Base-by-base conservation (phyloP, 2,888 invertebrate species). In the Punctoribates punctum region DNA sequence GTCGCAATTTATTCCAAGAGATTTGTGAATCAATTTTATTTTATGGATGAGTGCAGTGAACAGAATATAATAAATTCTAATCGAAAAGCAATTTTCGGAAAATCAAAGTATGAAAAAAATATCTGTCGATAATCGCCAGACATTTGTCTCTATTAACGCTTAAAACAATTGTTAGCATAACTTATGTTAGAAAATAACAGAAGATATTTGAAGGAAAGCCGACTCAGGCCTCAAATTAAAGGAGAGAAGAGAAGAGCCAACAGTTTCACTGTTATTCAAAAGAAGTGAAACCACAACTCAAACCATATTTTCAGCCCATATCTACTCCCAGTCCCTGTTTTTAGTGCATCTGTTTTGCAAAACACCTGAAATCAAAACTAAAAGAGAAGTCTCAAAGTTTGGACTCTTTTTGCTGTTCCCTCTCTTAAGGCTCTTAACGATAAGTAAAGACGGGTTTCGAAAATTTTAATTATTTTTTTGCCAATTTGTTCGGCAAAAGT, bases 121-220 rank as follows among this genome's bases (percentile, higher is more conserved):
- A 54, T 25, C 9, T 62, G 2, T 2, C 1, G 13, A 11, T 17
- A 62, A 62, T 62, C 15, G 25, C 62, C 17, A 62, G 62, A 62
- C 62, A 62, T 62, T 62, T 62, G 62, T 62, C 62, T 62, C 62
- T 62, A 62, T 62, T 62, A 62, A 62, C 62, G 62, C 62, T 62
- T 13, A 62, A 62, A 62, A 34, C 62, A 62, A 62, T 62, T 13
- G 13, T 15, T 34, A 27, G 27, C 62, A 62, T 27, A 62, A 23
- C 23, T 51, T 51, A 11, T 51, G 20, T 20, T 34, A 5, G 8
- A 8, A n/a, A n/a, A 54, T n/a, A 27, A 23, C 29, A 23, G 62
- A 15, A 62, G 2, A 23, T 62, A 62, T 62, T 60, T 20, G 6
- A 15, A 0, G 20, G 27, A 62, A 62, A 23, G 15, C n/a, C 62